A percentile compares a stretch with the other conserved stretches of the same genome.
Conservation (phyloP, 2,888 invertebrate species). For the Toxonevra muliebris region DNA sequence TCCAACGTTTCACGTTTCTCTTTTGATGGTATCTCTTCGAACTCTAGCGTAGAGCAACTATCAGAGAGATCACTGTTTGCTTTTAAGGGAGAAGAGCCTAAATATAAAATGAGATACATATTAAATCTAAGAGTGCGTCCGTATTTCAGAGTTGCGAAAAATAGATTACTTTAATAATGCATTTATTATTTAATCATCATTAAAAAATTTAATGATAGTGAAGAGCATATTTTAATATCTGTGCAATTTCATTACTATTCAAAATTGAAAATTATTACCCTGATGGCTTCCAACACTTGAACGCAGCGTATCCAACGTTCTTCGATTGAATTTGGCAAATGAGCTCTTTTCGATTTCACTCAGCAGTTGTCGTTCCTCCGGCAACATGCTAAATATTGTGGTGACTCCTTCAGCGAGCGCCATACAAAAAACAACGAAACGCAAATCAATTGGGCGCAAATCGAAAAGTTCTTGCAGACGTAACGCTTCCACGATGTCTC, state of each 20-base stretch:
- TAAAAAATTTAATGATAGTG: too few relatives aligned
- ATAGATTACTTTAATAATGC: too few relatives aligned
- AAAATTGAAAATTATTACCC: conserved; percentile 5
- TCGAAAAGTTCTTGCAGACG: conserved; percentile 67
- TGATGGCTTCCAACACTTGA: conserved; percentile 30
- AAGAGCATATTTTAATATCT: too few relatives aligned
- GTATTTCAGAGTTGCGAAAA: conserved; percentile 16
- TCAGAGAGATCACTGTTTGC: conserved; percentile 51
- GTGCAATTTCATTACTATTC: too few relatives aligned
- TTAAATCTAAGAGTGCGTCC: neutral
- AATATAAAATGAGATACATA: neutral
- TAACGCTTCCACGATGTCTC: conserved; percentile 69
- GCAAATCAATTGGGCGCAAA: conserved; percentile 66
- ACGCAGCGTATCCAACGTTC: conserved; percentile 51
- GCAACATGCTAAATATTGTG: conserved; percentile 69
- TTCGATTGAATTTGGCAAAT: conserved; percentile 62
- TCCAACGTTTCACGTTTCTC: conserved; percentile 62
- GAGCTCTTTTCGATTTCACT: conserved; percentile 63
- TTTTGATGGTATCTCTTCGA: conserved; percentile 62
- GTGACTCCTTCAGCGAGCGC: conserved; percentile 71
- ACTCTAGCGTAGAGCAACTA: conserved; percentile 59
- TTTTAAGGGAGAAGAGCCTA: conserved; percentile 34
- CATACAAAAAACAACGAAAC: conserved; percentile 70
- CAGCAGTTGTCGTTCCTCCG: conserved; percentile 71
- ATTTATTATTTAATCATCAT: too few relatives aligned